Evolutionary conservation across 1,140 invertebrate species (phyloP).

Genomic region (Gonatopus flavifemur): DNA sequence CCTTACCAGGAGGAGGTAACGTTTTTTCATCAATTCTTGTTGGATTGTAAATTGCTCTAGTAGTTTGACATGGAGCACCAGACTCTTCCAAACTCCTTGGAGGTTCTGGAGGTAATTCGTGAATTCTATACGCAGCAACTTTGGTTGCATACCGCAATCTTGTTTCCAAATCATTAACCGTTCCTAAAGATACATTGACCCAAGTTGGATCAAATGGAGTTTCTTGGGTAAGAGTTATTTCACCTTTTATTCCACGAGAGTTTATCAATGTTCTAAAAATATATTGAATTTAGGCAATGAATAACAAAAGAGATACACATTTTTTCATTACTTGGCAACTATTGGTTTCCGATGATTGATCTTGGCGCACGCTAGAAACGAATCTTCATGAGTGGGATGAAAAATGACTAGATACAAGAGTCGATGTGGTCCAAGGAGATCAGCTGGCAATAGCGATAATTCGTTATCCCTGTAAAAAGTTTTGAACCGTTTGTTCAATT

Average conservation of each 20-base stretch:
- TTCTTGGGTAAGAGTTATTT: constrained; percentile 77
- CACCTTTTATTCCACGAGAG: constrained; percentile 78
- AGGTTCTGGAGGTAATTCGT: constrained; percentile 68
- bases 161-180: constrained; percentile 65
- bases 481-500: constrained; percentile 60
- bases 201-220: constrained; percentile 84
- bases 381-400: constrained; percentile 76
- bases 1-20: constrained; percentile 66
- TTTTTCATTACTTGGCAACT: constrained; percentile 65
- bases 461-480: constrained; percentile 68
- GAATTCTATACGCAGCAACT: constrained; percentile 68
- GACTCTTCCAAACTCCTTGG: constrained; percentile 53
- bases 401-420: constrained; percentile 83
- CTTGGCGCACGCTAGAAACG: constrained; percentile 82
- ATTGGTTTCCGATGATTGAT: constrained; percentile 69
- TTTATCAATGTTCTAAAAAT: constrained; percentile 71
- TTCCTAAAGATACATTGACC: constrained; percentile 72
- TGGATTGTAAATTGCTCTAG: constrained; percentile 73
- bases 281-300: background rate
- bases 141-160: constrained; percentile 64
- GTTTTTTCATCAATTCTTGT: constrained; percentile 59
- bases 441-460: constrained; percentile 67
- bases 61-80: constrained; percentile 64
- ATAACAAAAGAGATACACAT: background rate
- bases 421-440: constrained; percentile 71